These are phyloP conservation scores for Rallus limicola DNA, from an alignment of 2,113 vertebrate species.

Conservation along the genomic window DNA sequence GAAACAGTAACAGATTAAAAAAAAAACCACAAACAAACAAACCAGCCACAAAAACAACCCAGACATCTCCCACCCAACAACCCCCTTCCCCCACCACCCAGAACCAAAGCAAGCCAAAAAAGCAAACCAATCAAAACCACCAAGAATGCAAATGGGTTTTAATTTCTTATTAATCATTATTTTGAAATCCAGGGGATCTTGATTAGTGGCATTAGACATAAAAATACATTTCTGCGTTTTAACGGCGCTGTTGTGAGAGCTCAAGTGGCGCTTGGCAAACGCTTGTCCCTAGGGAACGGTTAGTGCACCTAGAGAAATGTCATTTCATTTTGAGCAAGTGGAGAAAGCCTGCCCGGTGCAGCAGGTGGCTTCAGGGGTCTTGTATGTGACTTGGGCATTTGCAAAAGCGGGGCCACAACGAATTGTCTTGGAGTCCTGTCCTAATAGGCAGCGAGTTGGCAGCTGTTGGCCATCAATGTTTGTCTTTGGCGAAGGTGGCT, in stretches of 20 bases:
- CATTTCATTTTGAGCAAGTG: not conserved
- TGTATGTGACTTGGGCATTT: not conserved
- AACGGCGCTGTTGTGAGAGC: not conserved
- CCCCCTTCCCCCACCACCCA: not conserved
- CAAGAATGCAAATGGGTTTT: not conserved
- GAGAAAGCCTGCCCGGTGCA: not conserved
- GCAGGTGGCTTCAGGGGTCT: not conserved
- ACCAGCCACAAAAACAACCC: not conserved
- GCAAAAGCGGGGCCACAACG: rapidly evolving
- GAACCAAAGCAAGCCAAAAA: not conserved
- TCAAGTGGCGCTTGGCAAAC: not conserved
- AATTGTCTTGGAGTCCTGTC: rapidly evolving
- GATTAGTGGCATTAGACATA: not conserved
- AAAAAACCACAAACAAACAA: rapidly evolving
- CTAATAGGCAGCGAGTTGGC: rapidly evolving
- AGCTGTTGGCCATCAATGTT: no score
- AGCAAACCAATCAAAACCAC: not conserved
- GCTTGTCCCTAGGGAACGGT: not conserved
- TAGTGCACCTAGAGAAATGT: not conserved
- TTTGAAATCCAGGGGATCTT: not conserved
- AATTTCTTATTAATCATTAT: not conserved
- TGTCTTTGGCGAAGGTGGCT: not conserved
- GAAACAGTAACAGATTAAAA: not conserved
- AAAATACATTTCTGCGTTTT: not conserved
- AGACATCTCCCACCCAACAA: not conserved